phyloP scores from a whole-genome alignment of 1,140 invertebrate species.

The Dendrolimus punctatus region DNA sequence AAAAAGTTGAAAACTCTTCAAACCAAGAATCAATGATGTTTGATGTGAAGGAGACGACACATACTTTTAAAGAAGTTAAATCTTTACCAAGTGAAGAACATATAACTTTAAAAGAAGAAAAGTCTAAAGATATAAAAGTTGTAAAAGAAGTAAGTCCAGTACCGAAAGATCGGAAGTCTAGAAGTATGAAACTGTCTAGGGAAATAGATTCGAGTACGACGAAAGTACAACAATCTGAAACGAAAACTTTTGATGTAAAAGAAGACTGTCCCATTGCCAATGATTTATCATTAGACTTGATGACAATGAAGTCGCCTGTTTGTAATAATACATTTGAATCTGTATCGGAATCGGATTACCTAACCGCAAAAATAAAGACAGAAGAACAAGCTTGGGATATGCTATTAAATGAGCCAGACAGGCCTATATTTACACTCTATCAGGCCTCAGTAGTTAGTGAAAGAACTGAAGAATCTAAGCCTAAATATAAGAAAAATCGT shows the following conservation, averaged over 20 bases:
- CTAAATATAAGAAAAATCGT: conserved; percentile 52
- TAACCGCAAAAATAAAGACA: conserved; percentile 31
- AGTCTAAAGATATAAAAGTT: conserved; percentile 1
- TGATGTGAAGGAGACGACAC: too few relatives aligned
- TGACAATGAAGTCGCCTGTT: too few relatives aligned
- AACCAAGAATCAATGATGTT: too few relatives aligned
- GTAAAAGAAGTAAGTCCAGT: conserved; percentile 1
- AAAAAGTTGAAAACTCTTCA: too few relatives aligned
- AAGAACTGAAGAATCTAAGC: conserved; percentile 47
- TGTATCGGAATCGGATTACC: conserved; percentile 4
- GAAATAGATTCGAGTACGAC: not conserved
- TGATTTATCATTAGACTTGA: too few relatives aligned
- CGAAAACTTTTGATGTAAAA: not conserved
- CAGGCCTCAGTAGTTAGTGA: conserved; percentile 15
- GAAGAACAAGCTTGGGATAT: conserved; percentile 63
- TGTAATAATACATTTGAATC: not conserved
- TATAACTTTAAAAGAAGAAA: not conserved
- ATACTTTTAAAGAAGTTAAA: too few relatives aligned
- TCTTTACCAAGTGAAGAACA: too few relatives aligned
- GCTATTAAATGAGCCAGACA: conserved; percentile 43
- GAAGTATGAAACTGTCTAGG: conserved; percentile 1
- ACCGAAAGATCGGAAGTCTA: not conserved
- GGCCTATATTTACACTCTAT: conserved; percentile 13
- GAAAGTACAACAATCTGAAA: not conserved
- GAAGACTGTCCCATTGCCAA: not conserved